Percentiles rank a stretch among this genome's conserved stretches.
Evolutionary conservation across 2,797 vertebrate species (phyloP).

Genomic region (Rhabdomys pumilio): DNA sequence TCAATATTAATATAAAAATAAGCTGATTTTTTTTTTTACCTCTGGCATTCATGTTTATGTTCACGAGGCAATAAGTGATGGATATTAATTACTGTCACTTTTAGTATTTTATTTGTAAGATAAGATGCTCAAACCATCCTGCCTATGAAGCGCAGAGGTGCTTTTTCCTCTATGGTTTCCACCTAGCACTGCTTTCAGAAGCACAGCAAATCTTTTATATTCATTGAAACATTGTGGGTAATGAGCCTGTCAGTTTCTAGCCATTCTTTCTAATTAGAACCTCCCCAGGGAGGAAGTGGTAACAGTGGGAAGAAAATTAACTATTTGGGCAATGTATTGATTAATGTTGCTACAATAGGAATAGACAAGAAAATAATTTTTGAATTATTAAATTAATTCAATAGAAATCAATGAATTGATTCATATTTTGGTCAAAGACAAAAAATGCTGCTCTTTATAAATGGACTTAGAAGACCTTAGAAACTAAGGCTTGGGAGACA

Average conservation of each 20-base stretch:
- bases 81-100: conserved; percentile 11
- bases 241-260: conserved; percentile 79
- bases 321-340: conserved; percentile 46
- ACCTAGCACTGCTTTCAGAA: conserved; percentile 69
- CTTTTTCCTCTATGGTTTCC: conserved; percentile 12
- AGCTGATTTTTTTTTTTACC: not conserved
- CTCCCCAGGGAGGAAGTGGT: conserved; percentile 68
- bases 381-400: conserved; percentile 61
- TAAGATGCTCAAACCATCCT: conserved; percentile 20
- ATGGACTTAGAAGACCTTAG: not conserved
- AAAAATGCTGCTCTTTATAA: not conserved
- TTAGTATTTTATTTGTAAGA: conserved; percentile 62
- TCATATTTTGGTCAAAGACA: conserved; percentile 29
- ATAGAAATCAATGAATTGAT: conserved; percentile 20
- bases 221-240: conserved; percentile 68
- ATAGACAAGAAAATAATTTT: conserved; percentile 54
- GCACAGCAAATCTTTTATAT: conserved; percentile 67
- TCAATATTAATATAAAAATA: conserved; percentile 17
- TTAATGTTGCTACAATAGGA: conserved; percentile 62
- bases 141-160: conserved; percentile 43
- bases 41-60: not conserved
- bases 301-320: not conserved
- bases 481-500: not conserved
- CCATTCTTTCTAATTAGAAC: conserved; percentile 73
- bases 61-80: not conserved